Conservation (phyloP, 1,140 invertebrate genomes). For the Arctopsyche grandis region DNA sequence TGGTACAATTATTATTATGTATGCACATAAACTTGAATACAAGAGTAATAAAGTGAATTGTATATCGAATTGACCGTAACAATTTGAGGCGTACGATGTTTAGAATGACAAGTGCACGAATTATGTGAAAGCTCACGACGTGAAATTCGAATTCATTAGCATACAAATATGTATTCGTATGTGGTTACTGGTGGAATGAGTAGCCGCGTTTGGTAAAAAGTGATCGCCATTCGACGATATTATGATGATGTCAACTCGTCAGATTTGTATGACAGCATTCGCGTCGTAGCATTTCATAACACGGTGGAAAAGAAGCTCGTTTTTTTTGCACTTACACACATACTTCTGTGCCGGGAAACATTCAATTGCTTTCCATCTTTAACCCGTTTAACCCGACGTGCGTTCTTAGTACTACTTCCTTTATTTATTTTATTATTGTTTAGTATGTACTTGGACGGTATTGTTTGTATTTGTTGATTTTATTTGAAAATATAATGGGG, state of each 20-base stretch:
- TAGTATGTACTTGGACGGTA: too few species aligned
- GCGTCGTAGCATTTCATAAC: constrained; percentile 20
- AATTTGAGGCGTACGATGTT: too few species aligned
- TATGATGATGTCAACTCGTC: constrained; percentile 35
- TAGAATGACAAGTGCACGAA: too few species aligned
- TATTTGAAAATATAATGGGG: too few species aligned
- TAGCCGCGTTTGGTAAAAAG: constrained; percentile 17
- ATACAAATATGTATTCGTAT: not conserved
- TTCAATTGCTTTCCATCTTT: constrained; percentile 19
- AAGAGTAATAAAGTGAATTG: too few species aligned
- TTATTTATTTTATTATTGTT: not conserved
- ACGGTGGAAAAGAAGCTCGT: not conserved
- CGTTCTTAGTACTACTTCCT: too few species aligned
- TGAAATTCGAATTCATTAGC: not conserved
- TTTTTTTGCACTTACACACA: not conserved
- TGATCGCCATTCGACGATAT: not conserved
- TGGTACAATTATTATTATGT: too few species aligned
- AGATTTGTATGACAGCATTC: constrained; percentile 32
- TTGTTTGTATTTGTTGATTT: too few species aligned
- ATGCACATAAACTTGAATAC: too few species aligned
- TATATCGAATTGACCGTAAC: too few species aligned
- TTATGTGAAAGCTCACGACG: too few species aligned
- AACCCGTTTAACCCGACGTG: not conserved
- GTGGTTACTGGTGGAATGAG: too few species aligned
- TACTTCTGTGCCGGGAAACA: constrained; percentile 13